Evolutionary conservation across 2,797 vertebrate species (phyloP).

Genomic region (Bufotes viridis): DNA sequence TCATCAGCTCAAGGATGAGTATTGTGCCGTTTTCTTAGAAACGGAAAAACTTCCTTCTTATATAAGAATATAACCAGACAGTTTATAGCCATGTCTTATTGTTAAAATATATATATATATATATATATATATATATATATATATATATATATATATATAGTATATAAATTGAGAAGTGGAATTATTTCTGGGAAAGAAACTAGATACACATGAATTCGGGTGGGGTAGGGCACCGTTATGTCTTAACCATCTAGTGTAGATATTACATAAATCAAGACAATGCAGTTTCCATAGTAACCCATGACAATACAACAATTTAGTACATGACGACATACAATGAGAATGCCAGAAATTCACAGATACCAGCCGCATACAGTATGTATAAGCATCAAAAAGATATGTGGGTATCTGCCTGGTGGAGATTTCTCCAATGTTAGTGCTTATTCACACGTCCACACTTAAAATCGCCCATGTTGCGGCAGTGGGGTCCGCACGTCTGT

Average conservation of each 20-base stretch:
- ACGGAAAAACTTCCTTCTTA: no score
- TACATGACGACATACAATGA: background rate
- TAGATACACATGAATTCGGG: conserved; percentile 9
- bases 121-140: no score
- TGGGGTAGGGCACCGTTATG: background rate
- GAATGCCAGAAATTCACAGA: conserved; percentile 1
- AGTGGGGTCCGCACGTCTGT: no score
- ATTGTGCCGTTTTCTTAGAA: no score
- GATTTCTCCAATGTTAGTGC: background rate
- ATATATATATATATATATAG: no score
- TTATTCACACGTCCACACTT: no score
- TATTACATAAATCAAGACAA: conserved; percentile 8
- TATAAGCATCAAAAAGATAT: background rate
- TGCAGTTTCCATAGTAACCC: conserved; percentile 22
- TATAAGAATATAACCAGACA: no score
- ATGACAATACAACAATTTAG: background rate
- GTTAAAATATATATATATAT: no score
- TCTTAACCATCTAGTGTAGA: background rate
- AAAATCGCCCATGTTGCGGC: no score
- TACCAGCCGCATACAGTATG: background rate
- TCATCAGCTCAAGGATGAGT: no score
- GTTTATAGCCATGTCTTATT: no score
- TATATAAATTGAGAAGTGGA: background rate
- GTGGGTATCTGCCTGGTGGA: background rate
- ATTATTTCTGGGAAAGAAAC: background rate